Evolutionary conservation across 2,797 vertebrate genomes (phyloP), one percentile per base, ranked within the genome.

Genomic region (Xenopus petersii): DNA sequence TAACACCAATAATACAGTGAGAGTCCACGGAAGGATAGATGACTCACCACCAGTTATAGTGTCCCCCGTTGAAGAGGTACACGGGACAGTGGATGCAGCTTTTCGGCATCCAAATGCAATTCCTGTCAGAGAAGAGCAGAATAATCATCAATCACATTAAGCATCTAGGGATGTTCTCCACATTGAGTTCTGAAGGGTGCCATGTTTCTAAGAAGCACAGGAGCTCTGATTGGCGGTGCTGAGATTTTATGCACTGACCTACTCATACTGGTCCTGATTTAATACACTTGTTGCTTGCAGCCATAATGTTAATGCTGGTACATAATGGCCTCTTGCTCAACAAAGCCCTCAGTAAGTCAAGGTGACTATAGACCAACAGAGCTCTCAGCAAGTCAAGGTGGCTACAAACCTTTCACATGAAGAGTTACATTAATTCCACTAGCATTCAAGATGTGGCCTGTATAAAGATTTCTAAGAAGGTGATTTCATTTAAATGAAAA

Each of bases 41-140:
- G 58, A 60, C 58, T 60, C 58, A 60, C 58, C 58, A 60, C 58
- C 58, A 26, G 58, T 60, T 60, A 60, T 24, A 60, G 58, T 26
- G 58, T 60, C 58, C 58, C 58, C 58, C 17, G 58, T 60, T 60
- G 58, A 60, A 60, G 58, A 60, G 58, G 58, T 60, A 60, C 58
- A 60, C 8, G 58, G 58, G 21, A 26, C 58, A 60, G 58, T 60
- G 58, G 58, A 60, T 24, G 58, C 58, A 60, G 58, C 58, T 60
- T 60, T 60, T 60, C 58, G 58, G 58, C 17, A 24, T 26, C 58
- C 58, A 60, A 60, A 60, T 60, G 17, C 58, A 56, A 56, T 56
- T 24, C 58, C 58, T 60, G 58, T 26, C 58, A 60, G 21, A 17
- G 55, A 56, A 60, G 58, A 60, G 58, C 58, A 60, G 58, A 60